Evolutionary conservation across 2,888 invertebrate species (phyloP).

Genomic region (Asteroscopus sphinx): DNA sequence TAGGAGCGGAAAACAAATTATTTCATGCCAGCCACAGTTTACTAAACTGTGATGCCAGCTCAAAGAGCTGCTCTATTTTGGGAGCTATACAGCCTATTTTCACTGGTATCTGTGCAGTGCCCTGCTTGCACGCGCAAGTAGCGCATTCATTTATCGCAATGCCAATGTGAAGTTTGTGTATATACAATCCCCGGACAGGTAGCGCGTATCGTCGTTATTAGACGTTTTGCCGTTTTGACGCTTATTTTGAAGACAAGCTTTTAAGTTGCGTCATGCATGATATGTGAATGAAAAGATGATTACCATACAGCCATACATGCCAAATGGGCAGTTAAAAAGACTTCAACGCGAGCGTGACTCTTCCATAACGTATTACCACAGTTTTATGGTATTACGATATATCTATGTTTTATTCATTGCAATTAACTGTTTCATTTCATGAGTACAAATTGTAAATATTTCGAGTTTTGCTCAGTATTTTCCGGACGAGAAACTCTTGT

Average conservation of each 20-base stretch:
- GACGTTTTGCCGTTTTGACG: slow-evolving; percentile 36
- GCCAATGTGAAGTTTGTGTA: slow-evolving; percentile 41
- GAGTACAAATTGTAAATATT: slow-evolving; percentile 50
- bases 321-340: slow-evolving; percentile 8
- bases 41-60: too few relatives aligned
- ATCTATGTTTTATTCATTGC: slow-evolving; percentile 51
- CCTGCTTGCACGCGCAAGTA: slow-evolving; percentile 12
- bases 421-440: slow-evolving; percentile 42
- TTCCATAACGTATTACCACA: slow-evolving; percentile 12
- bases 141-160: slow-evolving; percentile 17
- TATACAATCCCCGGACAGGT: slow-evolving; percentile 38
- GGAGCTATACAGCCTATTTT: background rate
- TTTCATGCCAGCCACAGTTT: too few relatives aligned
- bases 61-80: background rate
- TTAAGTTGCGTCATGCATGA: slow-evolving; percentile 63
- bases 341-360: slow-evolving; percentile 9
- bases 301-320: slow-evolving; percentile 26
- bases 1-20: background rate
- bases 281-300: slow-evolving; percentile 52
- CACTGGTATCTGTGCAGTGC: background rate
- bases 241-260: slow-evolving; percentile 66
- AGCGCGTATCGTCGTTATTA: slow-evolving; percentile 44
- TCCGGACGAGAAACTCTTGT: slow-evolving; percentile 57
- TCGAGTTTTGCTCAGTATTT: slow-evolving; percentile 56
- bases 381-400: background rate